A percentile compares a stretch with the other conserved stretches of the same genome.
phyloP scores from a whole-genome alignment of 1,140 invertebrate genomes.

The Ditylenchus dipsaci region DNA sequence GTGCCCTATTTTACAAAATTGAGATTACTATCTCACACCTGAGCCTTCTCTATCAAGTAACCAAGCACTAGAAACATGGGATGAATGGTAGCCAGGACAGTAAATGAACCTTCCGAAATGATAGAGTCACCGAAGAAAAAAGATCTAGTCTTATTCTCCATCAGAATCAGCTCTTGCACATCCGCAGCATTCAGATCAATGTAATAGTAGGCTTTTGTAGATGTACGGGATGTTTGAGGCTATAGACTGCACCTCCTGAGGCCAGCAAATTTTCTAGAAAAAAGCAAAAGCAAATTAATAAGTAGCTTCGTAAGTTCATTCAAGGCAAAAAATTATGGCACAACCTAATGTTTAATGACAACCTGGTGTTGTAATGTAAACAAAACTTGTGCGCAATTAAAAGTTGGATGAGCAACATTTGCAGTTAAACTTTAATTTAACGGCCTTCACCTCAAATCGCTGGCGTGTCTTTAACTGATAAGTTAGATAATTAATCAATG shows the following conservation, averaged over 20 bases:
- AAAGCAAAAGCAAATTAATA: no score
- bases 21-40: not conserved
- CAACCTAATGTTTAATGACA: no score
- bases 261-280: not conserved
- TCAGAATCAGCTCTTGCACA: slow-evolving; percentile 1
- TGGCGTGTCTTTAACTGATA: not conserved
- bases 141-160: slow-evolving; percentile 1
- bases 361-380: not conserved
- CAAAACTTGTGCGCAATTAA: no score
- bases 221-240: not conserved
- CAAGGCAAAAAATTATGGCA: no score
- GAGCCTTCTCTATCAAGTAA: slow-evolving; percentile 13
- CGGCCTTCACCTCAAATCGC: not conserved
- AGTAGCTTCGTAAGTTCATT: no score
- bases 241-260: not conserved
- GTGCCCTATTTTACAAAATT: no score
- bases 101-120: slow-evolving; percentile 5
- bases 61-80: slow-evolving; percentile 10
- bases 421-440: no score
- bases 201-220: slow-evolving; percentile 8
- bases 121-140: slow-evolving; percentile 15
- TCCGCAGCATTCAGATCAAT: not conserved
- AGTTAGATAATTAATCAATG: no score
- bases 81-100: slow-evolving; percentile 3
- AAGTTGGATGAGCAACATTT: not conserved